A percentile compares a stretch with the other conserved stretches of the same genome.
Conservation (phyloP, 2,888 invertebrate genomes). For the Chironomus riparius region DNA sequence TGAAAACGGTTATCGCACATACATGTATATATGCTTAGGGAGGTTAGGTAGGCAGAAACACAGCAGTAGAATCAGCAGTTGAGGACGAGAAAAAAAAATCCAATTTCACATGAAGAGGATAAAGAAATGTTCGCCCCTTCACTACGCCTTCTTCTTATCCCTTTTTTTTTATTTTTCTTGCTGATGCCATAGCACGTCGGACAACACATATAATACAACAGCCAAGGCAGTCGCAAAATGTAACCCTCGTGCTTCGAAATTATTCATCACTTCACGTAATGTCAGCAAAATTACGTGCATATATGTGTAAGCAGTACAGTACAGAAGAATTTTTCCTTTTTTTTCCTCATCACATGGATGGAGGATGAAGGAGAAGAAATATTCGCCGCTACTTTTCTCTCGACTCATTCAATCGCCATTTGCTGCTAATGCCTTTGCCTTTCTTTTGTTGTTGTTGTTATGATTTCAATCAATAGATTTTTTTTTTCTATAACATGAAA, state of each 20-base stretch:
- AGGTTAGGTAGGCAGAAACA: neutral
- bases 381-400: neutral
- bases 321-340: neutral
- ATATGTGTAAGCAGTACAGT: neutral
- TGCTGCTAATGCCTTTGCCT: neutral
- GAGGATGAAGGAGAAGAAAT: neutral
- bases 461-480: neutral
- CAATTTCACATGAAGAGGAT: slow-evolving; percentile 7
- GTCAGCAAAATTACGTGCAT: slow-evolving; percentile 24
- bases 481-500: neutral
- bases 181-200: neutral
- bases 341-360: neutral
- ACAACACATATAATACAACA: neutral
- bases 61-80: neutral
- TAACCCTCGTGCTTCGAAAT: slow-evolving; percentile 15
- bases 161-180: neutral
- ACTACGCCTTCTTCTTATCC: neutral
- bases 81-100: slow-evolving; percentile 11
- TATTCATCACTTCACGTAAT: slow-evolving; percentile 26
- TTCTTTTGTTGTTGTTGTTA: neutral
- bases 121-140: neutral
- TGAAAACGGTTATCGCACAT: neutral
- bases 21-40: neutral
- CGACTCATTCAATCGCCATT: neutral
- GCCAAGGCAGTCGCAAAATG: neutral